A percentile compares a stretch with the other conserved stretches of the same genome.
phyloP scores from a whole-genome alignment of 2,797 vertebrate genomes.

The Sebastes diploproa region DNA sequence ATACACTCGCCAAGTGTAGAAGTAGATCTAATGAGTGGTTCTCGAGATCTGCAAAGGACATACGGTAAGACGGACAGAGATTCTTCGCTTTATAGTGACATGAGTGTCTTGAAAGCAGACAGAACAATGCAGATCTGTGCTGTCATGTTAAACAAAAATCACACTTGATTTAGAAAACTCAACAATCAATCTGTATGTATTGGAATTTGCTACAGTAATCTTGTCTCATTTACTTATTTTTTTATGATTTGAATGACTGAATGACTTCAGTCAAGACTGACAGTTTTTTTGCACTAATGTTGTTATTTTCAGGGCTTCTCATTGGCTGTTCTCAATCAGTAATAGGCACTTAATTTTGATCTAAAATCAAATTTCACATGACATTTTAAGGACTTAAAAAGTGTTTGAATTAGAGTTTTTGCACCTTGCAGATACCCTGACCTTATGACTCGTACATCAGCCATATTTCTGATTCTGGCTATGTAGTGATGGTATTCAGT shows the following conservation, averaged over 20 bases:
- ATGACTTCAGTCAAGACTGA: neutral
- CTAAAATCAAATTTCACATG: neutral
- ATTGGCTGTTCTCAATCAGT: neutral
- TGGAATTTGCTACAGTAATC: neutral
- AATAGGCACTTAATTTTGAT: neutral
- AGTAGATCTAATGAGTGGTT: too few relatives aligned
- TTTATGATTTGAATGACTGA: neutral
- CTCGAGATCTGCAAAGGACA: too few relatives aligned
- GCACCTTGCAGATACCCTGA: neutral
- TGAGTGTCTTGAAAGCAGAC: neutral
- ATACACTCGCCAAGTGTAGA: too few relatives aligned
- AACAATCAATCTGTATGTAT: neutral
- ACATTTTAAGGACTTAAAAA: neutral
- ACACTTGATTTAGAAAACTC: neutral
- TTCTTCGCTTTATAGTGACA: too few relatives aligned
- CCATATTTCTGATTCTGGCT: neutral
- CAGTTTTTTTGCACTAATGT: neutral
- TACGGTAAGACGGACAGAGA: too few relatives aligned
- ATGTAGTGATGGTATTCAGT: neutral
- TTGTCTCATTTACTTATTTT: neutral
- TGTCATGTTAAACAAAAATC: neutral
- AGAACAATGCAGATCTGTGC: neutral
- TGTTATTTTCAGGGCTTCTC: neutral
- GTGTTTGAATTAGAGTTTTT: neutral
- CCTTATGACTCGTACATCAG: neutral